Percentiles rank a stretch among this genome's conserved stretches.
These are phyloP conservation scores for Thamnophis elegans DNA, from an alignment of 2,797 vertebrate species.

Conservation along the genomic window DNA sequence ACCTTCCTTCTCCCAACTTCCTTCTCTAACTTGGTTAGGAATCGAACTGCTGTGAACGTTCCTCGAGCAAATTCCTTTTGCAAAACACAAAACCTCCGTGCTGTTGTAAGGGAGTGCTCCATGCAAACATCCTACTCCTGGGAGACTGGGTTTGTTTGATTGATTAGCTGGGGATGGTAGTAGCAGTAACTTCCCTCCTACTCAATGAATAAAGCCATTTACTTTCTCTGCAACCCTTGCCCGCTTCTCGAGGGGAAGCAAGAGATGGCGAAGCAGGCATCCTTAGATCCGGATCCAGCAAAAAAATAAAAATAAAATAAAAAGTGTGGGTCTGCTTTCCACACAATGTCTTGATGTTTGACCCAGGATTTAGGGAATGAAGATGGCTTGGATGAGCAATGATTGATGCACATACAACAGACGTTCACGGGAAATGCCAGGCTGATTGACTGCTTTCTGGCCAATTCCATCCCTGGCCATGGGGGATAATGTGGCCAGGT, in stretches of 20 bases:
- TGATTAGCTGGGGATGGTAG: background rate
- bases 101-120: no score
- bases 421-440: no score
- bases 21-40: background rate
- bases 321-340: background rate
- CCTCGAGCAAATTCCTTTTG: background rate
- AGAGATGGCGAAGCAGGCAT: background rate
- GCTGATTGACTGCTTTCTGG: background rate
- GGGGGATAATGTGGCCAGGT: background rate
- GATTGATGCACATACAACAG: fast-evolving
- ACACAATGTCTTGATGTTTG: background rate
- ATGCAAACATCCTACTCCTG: no score
- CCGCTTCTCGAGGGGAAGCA: background rate
- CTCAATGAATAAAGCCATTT: no score
- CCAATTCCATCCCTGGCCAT: background rate
- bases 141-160: background rate
- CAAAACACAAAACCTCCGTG: background rate
- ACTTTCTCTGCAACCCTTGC: background rate
- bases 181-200: no score
- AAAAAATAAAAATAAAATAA: background rate
- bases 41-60: background rate
- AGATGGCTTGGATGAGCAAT: background rate
- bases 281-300: background rate
- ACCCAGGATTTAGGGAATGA: background rate
- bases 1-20: no score